phyloP scores from a whole-genome alignment of 2,888 invertebrate species.

The Clunio marinus region DNA sequence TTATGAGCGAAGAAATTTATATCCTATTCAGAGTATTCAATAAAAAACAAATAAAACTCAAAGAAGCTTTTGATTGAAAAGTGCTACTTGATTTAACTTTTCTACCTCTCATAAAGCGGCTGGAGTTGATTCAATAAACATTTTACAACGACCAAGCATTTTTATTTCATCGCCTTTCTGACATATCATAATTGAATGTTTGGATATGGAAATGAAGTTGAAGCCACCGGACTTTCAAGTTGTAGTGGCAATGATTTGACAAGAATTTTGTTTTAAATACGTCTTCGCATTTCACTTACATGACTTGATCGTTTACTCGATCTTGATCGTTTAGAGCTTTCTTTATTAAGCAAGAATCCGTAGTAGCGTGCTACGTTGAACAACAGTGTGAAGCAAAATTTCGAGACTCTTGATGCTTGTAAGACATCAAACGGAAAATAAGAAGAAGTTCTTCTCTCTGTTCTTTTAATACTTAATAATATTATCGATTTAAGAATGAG shows the following conservation, averaged over 20 bases:
- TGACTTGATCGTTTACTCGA: too few species aligned
- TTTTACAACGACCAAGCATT: constrained; percentile 28
- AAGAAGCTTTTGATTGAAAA: constrained; percentile 35
- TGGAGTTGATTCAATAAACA: constrained; percentile 27
- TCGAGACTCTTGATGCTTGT: too few species aligned
- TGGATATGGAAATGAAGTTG: constrained; percentile 35
- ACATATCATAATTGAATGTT: constrained; percentile 37
- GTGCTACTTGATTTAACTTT: constrained; percentile 38
- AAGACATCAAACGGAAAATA: too few species aligned
- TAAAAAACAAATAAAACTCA: constrained; percentile 17
- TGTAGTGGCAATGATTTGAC: neutral
- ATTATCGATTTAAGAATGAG: too few species aligned
- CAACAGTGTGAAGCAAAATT: too few species aligned
- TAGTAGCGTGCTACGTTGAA: too few species aligned
- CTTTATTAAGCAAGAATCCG: too few species aligned
- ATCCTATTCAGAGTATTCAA: constrained; percentile 16
- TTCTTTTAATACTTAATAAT: too few species aligned
- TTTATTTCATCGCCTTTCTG: neutral
- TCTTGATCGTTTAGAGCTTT: too few species aligned
- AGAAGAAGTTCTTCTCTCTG: too few species aligned
- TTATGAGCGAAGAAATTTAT: constrained; percentile 28
- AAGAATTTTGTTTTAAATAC: too few species aligned
- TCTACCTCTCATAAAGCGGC: constrained; percentile 4
- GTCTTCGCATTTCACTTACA: too few species aligned
- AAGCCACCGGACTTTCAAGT: constrained; percentile 29